Percentiles rank a stretch among this genome's conserved stretches.
These are phyloP conservation scores for Rhinolophus sinicus DNA, from an alignment of 2,113 vertebrate species.

Conservation along the genomic window DNA sequence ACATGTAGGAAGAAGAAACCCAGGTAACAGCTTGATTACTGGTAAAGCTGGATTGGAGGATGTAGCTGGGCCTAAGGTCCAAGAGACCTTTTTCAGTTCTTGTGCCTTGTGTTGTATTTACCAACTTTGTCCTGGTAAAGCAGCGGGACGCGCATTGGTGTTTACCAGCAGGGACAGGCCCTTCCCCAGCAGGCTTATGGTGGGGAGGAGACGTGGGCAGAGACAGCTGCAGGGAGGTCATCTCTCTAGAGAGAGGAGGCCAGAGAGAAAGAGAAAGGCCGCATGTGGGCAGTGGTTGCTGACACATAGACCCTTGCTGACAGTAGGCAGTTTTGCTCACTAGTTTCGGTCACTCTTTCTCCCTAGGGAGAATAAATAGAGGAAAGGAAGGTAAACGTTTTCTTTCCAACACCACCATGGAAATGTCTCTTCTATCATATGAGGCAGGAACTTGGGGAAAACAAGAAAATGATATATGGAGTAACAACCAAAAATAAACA, in stretches of 20 bases:
- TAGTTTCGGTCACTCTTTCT: neutral
- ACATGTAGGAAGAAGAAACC: neutral
- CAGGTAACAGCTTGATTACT: neutral
- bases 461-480: neutral
- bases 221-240: neutral
- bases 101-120: neutral
- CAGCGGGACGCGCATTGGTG: neutral
- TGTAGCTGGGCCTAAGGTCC: neutral
- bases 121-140: neutral
- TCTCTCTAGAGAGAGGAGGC: neutral
- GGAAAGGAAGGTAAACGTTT: neutral
- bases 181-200: neutral
- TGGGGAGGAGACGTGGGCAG: neutral
- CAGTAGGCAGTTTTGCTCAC: neutral
- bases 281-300: rapidly evolving
- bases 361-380: neutral
- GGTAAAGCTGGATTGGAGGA: neutral
- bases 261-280: neutral
- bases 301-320: neutral
- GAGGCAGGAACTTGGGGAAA: neutral
- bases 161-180: neutral
- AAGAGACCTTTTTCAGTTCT: neutral
- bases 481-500: neutral
- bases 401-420: neutral
- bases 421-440: constrained; percentile 14